Conservation (phyloP, 2,888 invertebrate genomes). For the Ceratothoa steindachneri region DNA sequence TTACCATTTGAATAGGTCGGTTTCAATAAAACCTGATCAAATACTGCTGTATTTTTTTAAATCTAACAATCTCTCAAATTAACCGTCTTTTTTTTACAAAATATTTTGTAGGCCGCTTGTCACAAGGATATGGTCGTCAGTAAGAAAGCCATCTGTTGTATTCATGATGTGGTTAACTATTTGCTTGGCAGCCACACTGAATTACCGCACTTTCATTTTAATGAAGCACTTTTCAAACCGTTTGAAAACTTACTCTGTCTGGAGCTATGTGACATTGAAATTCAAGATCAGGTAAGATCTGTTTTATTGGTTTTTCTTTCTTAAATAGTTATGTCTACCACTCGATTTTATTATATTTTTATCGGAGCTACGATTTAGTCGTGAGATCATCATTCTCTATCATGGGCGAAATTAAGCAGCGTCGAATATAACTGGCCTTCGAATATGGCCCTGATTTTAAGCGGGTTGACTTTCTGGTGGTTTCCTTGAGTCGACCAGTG, state of each 20-base stretch:
- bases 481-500: no score
- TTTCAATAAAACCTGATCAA: no score
- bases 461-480: no score
- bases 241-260: slow-evolving; percentile 90
- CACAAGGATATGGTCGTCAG: slow-evolving; percentile 83
- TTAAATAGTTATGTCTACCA: no score
- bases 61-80: no score
- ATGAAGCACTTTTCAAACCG: slow-evolving; percentile 88
- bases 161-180: slow-evolving; percentile 86
- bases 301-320: slow-evolving; percentile 33
- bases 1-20: no score
- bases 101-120: slow-evolving; percentile 69
- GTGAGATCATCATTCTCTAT: neutral
- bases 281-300: slow-evolving; percentile 74
- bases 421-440: neutral
- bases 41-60: no score
- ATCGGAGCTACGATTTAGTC: neutral
- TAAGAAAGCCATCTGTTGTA: slow-evolving; percentile 79
- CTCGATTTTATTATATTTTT: neutral
- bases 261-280: slow-evolving; percentile 87
- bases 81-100: slow-evolving; percentile 15
- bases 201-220: slow-evolving; percentile 88
- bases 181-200: slow-evolving; percentile 81
- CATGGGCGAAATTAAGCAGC: neutral
- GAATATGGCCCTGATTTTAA: no score